These are phyloP conservation scores for Enteromius argenteus DNA, from an alignment of 2,797 vertebrate genomes.

Conservation along the genomic window DNA sequence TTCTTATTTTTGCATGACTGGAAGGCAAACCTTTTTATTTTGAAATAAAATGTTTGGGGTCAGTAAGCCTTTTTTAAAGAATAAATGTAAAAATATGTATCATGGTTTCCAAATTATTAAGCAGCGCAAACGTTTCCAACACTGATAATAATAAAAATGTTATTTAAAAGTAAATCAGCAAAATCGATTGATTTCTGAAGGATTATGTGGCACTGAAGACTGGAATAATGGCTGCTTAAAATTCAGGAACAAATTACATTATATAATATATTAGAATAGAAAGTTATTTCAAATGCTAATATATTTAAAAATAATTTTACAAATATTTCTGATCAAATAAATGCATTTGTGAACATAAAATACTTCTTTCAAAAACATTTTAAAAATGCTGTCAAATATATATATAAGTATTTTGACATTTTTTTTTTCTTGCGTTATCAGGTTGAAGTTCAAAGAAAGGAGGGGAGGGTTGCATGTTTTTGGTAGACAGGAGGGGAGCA, in stretches of 20 bases:
- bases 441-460: conserved; percentile 47
- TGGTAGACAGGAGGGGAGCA: conserved; percentile 26
- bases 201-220: not conserved
- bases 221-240: not conserved
- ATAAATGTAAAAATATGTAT: not conserved
- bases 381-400: too few relatives aligned
- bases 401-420: too few relatives aligned
- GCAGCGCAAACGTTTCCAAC: not conserved
- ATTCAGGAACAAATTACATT: not conserved
- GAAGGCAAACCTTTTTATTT: not conserved
- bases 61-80: not conserved
- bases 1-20: not conserved
- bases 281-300: not conserved
- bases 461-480: conserved; percentile 14
- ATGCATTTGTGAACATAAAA: not conserved
- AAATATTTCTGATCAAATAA: not conserved
- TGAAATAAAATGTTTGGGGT: not conserved
- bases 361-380: not conserved
- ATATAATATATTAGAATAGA: not conserved
- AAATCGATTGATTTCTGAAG: not conserved
- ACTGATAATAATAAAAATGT: not conserved
- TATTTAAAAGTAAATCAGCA: not conserved
- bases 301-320: not conserved
- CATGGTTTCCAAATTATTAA: not conserved
- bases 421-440: conserved; percentile 15